Percentiles rank a stretch among this genome's conserved stretches.
phyloP scores from a whole-genome alignment of 2,797 vertebrate genomes.

The Acanthornis magna region DNA sequence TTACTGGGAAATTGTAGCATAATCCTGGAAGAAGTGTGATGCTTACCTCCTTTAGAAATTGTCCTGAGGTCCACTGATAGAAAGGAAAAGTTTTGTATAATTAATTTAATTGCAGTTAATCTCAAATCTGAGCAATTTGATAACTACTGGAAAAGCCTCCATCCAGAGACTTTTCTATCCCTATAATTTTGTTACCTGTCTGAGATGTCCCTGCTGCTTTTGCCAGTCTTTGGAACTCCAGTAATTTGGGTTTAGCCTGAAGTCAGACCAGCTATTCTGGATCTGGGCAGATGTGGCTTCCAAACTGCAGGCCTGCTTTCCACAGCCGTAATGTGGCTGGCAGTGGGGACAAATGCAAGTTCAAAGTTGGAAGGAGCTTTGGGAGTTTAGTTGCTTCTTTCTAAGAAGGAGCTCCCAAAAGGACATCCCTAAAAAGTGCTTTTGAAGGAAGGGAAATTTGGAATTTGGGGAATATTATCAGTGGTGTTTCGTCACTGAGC shows the following conservation, averaged over 20 bases:
- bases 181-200: background rate
- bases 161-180: background rate
- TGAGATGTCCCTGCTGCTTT: background rate
- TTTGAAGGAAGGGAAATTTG: background rate
- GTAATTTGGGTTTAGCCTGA: background rate
- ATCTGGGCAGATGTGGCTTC: background rate
- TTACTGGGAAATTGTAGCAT: background rate
- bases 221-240: background rate
- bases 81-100: background rate
- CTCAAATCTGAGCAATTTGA: background rate
- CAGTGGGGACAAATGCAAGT: background rate
- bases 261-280: background rate
- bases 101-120: background rate
- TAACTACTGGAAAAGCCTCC: background rate
- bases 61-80: background rate
- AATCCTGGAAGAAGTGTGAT: background rate
- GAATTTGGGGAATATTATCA: background rate
- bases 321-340: background rate
- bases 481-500: background rate
- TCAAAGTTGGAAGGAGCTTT: background rate
- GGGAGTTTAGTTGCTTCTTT: background rate
- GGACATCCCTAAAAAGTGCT: background rate
- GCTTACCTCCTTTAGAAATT: background rate
- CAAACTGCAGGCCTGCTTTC: background rate
- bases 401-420: background rate